Conservation (phyloP, 2,888 invertebrate genomes). For the Apomyelois bistriatella region DNA sequence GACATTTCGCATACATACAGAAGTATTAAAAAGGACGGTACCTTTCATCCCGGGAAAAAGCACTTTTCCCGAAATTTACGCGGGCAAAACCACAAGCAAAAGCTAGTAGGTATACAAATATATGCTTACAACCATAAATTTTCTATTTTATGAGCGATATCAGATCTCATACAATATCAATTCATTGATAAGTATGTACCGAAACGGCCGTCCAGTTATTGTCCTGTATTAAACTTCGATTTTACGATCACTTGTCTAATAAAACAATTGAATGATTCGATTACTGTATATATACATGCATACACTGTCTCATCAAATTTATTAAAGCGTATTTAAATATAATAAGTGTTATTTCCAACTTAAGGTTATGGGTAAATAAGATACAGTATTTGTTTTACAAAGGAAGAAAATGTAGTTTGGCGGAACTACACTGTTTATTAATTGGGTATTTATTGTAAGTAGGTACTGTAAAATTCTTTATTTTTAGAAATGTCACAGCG, state of each 20-base stretch:
- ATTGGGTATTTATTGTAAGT: background rate
- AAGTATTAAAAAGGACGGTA: too few relatives aligned
- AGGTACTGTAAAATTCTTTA: background rate
- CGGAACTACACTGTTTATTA: background rate
- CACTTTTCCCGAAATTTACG: too few relatives aligned
- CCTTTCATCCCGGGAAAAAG: too few relatives aligned
- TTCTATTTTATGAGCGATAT: constrained; percentile 44
- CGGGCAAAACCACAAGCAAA: too few relatives aligned
- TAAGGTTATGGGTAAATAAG: background rate
- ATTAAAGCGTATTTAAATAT: background rate
- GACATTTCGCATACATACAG: too few relatives aligned
- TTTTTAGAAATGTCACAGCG: constrained; percentile 2
- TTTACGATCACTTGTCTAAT: constrained; percentile 65
- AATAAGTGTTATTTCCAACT: background rate
- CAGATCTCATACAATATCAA: constrained; percentile 53
- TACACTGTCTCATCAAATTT: constrained; percentile 2
- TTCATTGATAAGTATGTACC: constrained; percentile 44
- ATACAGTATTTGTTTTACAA: background rate
- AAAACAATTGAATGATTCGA: constrained; percentile 62
- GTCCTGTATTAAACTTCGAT: constrained; percentile 41
- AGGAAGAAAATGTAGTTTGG: background rate
- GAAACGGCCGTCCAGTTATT: constrained; percentile 30
- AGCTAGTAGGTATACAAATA: too few relatives aligned
- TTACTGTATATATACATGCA: constrained; percentile 27
- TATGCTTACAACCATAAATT: constrained; percentile 38